Percentiles rank a stretch among this genome's conserved stretches.
Conservation (phyloP, 2,888 invertebrate species). For the Scaptomyza reducta region DNA sequence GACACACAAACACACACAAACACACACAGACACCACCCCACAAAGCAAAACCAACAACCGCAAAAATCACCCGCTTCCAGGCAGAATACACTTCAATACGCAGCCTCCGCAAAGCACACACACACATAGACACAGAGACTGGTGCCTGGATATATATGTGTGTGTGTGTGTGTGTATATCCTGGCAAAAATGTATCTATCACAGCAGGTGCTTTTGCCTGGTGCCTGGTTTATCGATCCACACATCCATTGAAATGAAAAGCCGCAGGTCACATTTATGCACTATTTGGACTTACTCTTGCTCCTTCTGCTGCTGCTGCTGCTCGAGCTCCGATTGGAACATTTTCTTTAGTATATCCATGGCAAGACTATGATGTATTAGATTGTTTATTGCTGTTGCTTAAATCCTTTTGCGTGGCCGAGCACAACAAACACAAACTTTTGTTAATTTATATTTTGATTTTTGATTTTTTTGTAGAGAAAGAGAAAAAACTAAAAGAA, state of each 20-base stretch:
- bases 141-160: constrained; percentile 25
- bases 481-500: constrained; percentile 73
- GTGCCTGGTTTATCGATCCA: constrained; percentile 68
- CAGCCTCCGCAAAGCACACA: constrained; percentile 67
- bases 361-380: constrained; percentile 7
- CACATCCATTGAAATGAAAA: constrained; percentile 34
- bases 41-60: background rate
- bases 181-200: constrained; percentile 75
- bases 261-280: constrained; percentile 29
- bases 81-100: constrained; percentile 52
- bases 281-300: constrained; percentile 51
- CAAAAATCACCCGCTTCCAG: constrained; percentile 7
- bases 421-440: constrained; percentile 12
- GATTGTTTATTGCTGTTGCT: constrained; percentile 21
- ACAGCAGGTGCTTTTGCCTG: constrained; percentile 64
- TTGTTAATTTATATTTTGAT: constrained; percentile 39
- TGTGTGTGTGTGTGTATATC: constrained; percentile 46
- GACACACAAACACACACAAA: background rate
- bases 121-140: constrained; percentile 4
- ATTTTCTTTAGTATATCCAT: constrained; percentile 78
- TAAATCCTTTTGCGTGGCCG: constrained; percentile 20
- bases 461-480: constrained; percentile 31
- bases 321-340: constrained; percentile 65
- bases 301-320: constrained; percentile 53
- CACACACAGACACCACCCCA: constrained; percentile 9